These are phyloP conservation scores for Sciaenops ocellatus DNA, from an alignment of 2,797 vertebrate species.

Conservation along the genomic window DNA sequence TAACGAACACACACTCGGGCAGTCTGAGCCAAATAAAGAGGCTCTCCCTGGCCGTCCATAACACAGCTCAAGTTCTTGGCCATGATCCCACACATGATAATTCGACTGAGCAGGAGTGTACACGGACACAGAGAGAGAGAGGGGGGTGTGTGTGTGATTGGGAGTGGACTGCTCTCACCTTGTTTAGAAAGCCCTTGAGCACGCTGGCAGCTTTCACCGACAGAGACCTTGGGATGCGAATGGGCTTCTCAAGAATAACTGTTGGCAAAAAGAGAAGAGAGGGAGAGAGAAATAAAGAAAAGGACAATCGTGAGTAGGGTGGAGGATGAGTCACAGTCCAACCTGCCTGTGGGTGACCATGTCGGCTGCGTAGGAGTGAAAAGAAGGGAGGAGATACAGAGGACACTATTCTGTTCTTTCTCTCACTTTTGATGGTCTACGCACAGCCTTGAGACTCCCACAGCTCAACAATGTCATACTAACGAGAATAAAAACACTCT, in stretches of 20 bases:
- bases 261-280: conserved; percentile 59
- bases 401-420: conserved; percentile 57
- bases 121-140: neutral
- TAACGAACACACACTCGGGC: neutral
- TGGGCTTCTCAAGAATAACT: conserved; percentile 99
- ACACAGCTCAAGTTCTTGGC: conserved; percentile 14
- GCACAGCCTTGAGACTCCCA: conserved; percentile 71
- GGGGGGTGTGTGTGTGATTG: conserved; percentile 7
- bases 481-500: conserved; percentile 40
- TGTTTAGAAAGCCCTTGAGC: conserved; percentile 99
- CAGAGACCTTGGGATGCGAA: conserved; percentile 97
- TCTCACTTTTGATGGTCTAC: conserved; percentile 48
- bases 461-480: conserved; percentile 52
- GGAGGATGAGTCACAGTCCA: conserved; percentile 76
- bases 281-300: conserved; percentile 49
- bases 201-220: conserved; percentile 99
- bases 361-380: conserved; percentile 74
- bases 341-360: conserved; percentile 72
- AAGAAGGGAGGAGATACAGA: conserved; percentile 56
- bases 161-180: conserved; percentile 86
- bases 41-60: conserved; percentile 3
- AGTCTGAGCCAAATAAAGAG: conserved; percentile 12
- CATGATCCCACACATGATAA: conserved; percentile 26
- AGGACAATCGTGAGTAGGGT: conserved; percentile 70
- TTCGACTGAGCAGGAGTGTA: conserved; percentile 11